phyloP scores from a whole-genome alignment of 1,140 invertebrate genomes.

The Drosophila nigrodunni region DNA sequence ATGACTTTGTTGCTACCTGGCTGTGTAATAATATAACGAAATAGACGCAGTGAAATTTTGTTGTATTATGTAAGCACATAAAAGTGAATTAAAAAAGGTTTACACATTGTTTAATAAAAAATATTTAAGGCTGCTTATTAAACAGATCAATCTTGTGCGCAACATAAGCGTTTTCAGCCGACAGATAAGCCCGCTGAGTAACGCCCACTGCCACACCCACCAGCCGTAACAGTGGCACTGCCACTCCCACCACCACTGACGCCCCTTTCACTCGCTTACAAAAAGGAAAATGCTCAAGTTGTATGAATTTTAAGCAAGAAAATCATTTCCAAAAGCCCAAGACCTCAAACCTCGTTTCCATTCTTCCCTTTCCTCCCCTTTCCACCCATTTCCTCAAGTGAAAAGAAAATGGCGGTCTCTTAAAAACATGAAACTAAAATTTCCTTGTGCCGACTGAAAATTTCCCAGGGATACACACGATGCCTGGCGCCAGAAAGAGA shows the following conservation, averaged over 20 bases:
- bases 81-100: slow-evolving; percentile 64
- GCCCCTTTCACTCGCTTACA: too few species aligned
- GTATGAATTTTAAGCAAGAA: slow-evolving; percentile 36
- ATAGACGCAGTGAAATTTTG: slow-evolving; percentile 8
- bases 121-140: slow-evolving; percentile 65
- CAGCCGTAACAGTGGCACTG: neutral
- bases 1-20: neutral
- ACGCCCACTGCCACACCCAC: slow-evolving; percentile 10
- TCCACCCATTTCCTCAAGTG: slow-evolving; percentile 10
- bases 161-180: slow-evolving; percentile 14
- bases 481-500: slow-evolving; percentile 61
- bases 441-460: slow-evolving; percentile 51
- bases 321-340: neutral
- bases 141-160: slow-evolving; percentile 73
- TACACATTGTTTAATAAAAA: slow-evolving; percentile 48
- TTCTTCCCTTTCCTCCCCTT: neutral
- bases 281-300: slow-evolving; percentile 17
- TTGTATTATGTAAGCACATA: slow-evolving; percentile 11
- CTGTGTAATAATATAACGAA: slow-evolving; percentile 17
- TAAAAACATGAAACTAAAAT: slow-evolving; percentile 45
- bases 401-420: slow-evolving; percentile 63
- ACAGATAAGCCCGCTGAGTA: slow-evolving; percentile 18
- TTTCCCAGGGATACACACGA: slow-evolving; percentile 47
- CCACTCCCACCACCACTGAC: neutral
- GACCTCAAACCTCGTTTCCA: neutral